Base-by-base conservation (phyloP, 1,140 invertebrate genomes). In the Sarcophaga peregrina region DNA sequence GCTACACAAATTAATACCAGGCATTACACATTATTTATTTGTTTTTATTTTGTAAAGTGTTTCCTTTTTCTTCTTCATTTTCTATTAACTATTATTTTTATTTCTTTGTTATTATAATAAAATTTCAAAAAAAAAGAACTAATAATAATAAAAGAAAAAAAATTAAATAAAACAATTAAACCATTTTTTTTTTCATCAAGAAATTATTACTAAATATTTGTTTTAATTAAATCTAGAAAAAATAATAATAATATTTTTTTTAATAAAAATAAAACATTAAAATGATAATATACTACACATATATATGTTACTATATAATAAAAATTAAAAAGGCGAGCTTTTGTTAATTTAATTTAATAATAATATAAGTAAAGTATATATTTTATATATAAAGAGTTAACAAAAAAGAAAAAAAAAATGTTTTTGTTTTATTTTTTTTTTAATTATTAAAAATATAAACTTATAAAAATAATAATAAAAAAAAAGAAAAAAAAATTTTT, bases 131-230 rank as follows among this genome's bases (percentile, higher is more conserved):
- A 58, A 68, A 68, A 68, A n/a, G 20, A 68, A 20, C 10, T 25
- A 68, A 68, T 25, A 68, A n/a, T 2, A 37, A 37, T 2, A 37
- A 37, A 37, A 37, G 25, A 37, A 4, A 37, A 37, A 37, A 37
- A 37, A 37, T 37, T 4, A 37, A 37, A 37, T 37, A 37, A 37
- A 37, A 37, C 25, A 37, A 37, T 37, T 37, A 37, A 37, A 37
- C 25, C 25, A 4, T 37, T 37, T 37, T 20, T 68, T 68, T 68
- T 68, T 68, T 68, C 62, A 68, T 68, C 62, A 68, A 68, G 62
- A 68, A 68, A 68, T 68, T 68, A 68, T 68, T 68, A 68, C 62
- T 68, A 68, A 68, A 68, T 68, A 68, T 68, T 68, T 68, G 62
- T 68, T 68, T 68, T 68, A 68, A 68, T 68, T 68, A 68, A 68